Evolutionary conservation across 2,113 vertebrate species (phyloP), one percentile per base, ranked within the genome.

Genomic region (Semnornis frantzii): DNA sequence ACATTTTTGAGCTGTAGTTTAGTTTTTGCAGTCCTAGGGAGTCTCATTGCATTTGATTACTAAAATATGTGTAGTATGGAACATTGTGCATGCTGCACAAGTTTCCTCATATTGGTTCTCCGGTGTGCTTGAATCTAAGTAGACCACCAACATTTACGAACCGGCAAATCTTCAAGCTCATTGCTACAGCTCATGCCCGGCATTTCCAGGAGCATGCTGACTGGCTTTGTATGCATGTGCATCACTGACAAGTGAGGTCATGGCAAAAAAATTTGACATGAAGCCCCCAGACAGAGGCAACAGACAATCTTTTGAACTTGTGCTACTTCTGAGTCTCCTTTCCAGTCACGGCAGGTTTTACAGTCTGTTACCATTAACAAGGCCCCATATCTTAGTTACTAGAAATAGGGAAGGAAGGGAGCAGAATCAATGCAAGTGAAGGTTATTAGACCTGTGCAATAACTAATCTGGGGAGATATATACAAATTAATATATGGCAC

Each of bases 241-340:
- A 80, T 9, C 34, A 17, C 18, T 28, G n/a, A 31, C n/a, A 69
- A 84, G 25, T 2, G 4, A 46, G 65, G 65, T 10, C 20, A 44
- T 0, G 11, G 42, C 2, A 46, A 62, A 85, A 85, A 44, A 39
- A 20, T 34, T 19, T 28, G 48, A 10, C 1, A 1, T 14, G 7
- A 9, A 44, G 33, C 15, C 19, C 54, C 44, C 24, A 59, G 33
- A 39, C 10, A 25, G 16, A 89, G n/a, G 71, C 50, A 79, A 39
- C 1, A 1, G 48, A 9, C 2, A 4, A 27, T 28, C 4, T 34
- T 65, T 62, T 0, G 1, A 31, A 9, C 5, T 27, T 0, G 1
- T 8, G 17, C 9, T 50, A 54, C 48, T 70, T 73, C 63, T n/a
- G 18, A n/a, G n/a, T 25, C 17, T 23, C 12, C 4, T 30, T 52